Percentiles rank a stretch among this genome's conserved stretches.
Evolutionary conservation across 2,888 invertebrate species (phyloP).

Genomic region (Epinotia bilunana): DNA sequence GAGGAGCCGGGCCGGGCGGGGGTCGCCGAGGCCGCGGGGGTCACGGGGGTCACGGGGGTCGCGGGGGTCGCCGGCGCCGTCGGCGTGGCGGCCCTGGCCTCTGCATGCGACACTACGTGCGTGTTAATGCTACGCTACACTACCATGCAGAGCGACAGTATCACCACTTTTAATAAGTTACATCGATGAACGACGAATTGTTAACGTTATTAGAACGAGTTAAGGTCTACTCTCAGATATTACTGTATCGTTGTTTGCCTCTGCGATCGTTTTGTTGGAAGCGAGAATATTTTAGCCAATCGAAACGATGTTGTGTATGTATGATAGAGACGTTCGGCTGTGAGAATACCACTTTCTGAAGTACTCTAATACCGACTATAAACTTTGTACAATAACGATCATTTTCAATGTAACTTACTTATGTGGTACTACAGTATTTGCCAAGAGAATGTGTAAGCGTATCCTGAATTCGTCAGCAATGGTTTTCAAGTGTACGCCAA

Average conservation of each 20-base stretch:
- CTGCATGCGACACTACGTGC: slow-evolving; percentile 84
- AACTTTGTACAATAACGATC: no score
- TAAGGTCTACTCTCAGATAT: neutral
- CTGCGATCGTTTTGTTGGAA: no score
- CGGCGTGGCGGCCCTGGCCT: slow-evolving; percentile 59
- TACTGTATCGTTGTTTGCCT: no score
- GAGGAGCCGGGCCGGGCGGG: slow-evolving; percentile 64
- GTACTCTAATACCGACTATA: neutral
- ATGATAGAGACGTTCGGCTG: neutral
- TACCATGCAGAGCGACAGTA: slow-evolving; percentile 14
- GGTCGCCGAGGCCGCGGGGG: slow-evolving; percentile 47
- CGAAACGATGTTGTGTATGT: no score
- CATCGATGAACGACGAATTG: neutral
- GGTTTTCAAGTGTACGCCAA: neutral
- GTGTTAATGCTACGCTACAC: slow-evolving; percentile 67
- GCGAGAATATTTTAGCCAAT: no score
- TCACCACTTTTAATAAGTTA: neutral
- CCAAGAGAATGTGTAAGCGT: slow-evolving; percentile 20
- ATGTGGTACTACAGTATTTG: slow-evolving; percentile 40
- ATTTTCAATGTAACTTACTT: slow-evolving; percentile 15
- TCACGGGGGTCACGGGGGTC: slow-evolving; percentile 47
- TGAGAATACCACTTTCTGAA: neutral
- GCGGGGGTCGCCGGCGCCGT: slow-evolving; percentile 40
- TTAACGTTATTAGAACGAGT: neutral
- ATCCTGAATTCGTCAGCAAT: neutral